Base-by-base conservation (phyloP, 2,113 vertebrate genomes). In the Apistogramma diplotaenia region DNA sequence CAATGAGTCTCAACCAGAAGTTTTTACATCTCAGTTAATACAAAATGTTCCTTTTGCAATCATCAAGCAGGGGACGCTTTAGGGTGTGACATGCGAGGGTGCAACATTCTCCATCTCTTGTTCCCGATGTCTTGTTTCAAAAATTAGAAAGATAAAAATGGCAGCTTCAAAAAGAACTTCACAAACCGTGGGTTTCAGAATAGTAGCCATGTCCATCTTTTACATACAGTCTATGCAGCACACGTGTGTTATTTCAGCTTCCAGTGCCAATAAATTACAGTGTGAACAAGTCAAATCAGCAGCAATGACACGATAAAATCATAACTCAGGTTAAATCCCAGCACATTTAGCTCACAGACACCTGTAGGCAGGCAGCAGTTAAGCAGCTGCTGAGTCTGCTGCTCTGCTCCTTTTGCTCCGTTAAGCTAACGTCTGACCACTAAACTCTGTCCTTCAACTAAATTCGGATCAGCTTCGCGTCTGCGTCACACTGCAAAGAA, bases 321-420 rank as follows among this genome's bases (percentile, higher is more conserved):
- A 58, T 6, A 73, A 18, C 25, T 71, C 40, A 21, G 43, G 73
- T 74, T 11, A 53, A 62, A 81, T 12, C 25, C 75, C 23, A 56
- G n/a, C 82, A 77, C 72, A 72, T 84, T 80, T 29, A 53, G 56
- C 77, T 57, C 76, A 57, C 29, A 29, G 27, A 46, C 62, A 74
- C 70, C 56, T 79, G 83, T 73, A 73, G 74, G 33, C 76, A 76
- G 53, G 21, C 76, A 78, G 79, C 75, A 49, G 67, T 56, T 33
- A 70, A 76, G 57, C 18, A 74, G 86, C 75, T 80, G 89, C 92
- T 89, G 89, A 91, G 79, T 85, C 78, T 81, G 89, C 85, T 76
- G 54, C 89, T 87, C 76, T 77, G 75, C 80, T 88, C 60, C 87
- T 90, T 94, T 90, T 89, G 91, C 93, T 77, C 89, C 76, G 49